Evolutionary conservation across 2,888 invertebrate genomes (phyloP).

Genomic region (Augochlorella aurata): DNA sequence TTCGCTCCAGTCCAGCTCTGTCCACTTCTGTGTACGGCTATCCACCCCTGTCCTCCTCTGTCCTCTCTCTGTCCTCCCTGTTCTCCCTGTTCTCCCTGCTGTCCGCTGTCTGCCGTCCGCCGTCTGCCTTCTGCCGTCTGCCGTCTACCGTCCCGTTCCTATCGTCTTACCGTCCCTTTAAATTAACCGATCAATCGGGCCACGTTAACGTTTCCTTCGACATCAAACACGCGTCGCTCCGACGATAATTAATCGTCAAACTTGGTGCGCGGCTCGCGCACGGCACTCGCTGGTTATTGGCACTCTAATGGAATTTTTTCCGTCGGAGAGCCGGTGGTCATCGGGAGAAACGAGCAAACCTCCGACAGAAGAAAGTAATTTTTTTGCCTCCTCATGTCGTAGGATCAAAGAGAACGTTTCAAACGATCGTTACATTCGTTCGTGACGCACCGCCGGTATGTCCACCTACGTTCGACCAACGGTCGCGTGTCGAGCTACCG

Average conservation of each 20-base stretch:
- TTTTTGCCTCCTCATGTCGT: slow-evolving; percentile 56
- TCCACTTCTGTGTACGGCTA: slow-evolving; percentile 36
- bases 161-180: slow-evolving; percentile 74
- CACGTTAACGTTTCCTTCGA: slow-evolving; percentile 70
- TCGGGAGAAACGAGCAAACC: slow-evolving; percentile 31
- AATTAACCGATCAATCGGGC: slow-evolving; percentile 81
- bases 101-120: slow-evolving; percentile 11
- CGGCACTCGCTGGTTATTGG: slow-evolving; percentile 59
- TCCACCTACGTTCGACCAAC: neutral
- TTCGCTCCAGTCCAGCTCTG: neutral
- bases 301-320: slow-evolving; percentile 67
- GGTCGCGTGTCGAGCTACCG: neutral
- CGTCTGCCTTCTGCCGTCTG: slow-evolving; percentile 58
- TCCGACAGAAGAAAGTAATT: slow-evolving; percentile 52
- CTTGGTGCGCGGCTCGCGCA: slow-evolving; percentile 47
- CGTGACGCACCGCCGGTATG: neutral
- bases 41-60: slow-evolving; percentile 34
- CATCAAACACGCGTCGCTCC: slow-evolving; percentile 79
- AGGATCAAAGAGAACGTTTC: slow-evolving; percentile 59
- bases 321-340: slow-evolving; percentile 52
- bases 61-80: slow-evolving; percentile 55
- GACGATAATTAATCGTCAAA: slow-evolving; percentile 79
- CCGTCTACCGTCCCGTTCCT: slow-evolving; percentile 46
- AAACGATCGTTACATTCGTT: slow-evolving; percentile 48
- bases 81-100: slow-evolving; percentile 50